Evolutionary conservation across 2,113 vertebrate genomes (phyloP).

Genomic region (Chelonoidis abingdonii): DNA sequence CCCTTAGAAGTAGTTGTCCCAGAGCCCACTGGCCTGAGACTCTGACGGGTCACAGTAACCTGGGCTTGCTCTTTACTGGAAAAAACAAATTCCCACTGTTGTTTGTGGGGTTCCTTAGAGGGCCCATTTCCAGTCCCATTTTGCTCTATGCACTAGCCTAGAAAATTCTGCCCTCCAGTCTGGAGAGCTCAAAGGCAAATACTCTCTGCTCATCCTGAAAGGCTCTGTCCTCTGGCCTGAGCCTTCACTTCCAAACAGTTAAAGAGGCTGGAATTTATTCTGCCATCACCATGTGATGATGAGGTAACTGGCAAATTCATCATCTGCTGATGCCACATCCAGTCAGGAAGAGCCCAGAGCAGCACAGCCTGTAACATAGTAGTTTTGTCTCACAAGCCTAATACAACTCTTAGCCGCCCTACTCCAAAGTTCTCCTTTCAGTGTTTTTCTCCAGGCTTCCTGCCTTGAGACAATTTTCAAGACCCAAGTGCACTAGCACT

Average conservation of each 20-base stretch:
- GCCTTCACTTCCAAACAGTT: accelerated
- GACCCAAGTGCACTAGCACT: neutral
- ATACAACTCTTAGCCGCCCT: neutral
- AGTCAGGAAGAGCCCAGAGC: neutral
- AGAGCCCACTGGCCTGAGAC: neutral
- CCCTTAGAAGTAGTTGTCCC: neutral
- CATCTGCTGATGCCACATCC: neutral
- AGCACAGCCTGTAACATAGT: neutral
- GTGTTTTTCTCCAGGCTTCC: neutral
- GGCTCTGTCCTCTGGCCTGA: neutral
- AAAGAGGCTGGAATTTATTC: neutral
- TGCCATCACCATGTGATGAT: neutral
- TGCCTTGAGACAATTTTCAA: neutral
- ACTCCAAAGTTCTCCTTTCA: neutral
- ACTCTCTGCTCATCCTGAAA: neutral
- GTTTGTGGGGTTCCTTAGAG: neutral
- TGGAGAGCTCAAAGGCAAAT: neutral
- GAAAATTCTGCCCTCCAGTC: neutral
- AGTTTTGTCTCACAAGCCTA: neutral
- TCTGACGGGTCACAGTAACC: neutral
- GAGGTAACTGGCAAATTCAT: neutral
- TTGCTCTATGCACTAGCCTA: neutral
- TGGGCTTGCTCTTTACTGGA: neutral
- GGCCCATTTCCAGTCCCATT: conserved; percentile 13
- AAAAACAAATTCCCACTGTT: too few relatives aligned